phyloP scores from a whole-genome alignment of 2,797 vertebrate species.

The Enteromius radiatus region DNA sequence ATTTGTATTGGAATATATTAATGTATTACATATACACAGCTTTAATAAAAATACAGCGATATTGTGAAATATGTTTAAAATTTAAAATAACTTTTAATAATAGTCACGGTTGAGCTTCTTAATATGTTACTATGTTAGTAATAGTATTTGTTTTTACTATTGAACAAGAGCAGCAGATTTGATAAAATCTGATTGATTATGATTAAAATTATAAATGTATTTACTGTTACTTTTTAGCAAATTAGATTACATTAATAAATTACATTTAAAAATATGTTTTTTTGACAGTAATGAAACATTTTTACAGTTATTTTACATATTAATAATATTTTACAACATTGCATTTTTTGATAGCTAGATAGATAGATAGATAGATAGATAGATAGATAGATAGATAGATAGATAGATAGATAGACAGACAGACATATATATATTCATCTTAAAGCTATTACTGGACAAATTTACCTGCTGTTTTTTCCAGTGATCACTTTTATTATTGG shows the following conservation, averaged over 20 bases:
- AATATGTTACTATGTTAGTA: background rate
- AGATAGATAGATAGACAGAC: background rate
- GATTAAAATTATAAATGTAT: background rate
- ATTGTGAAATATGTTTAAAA: background rate
- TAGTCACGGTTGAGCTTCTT: background rate
- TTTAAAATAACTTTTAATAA: background rate
- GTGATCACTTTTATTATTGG: background rate
- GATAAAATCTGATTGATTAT: too few relatives aligned
- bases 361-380: too few relatives aligned
- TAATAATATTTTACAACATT: too few relatives aligned
- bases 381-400: background rate
- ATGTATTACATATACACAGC: background rate
- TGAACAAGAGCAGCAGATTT: background rate
- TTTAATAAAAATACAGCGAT: background rate
- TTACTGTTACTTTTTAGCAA: background rate
- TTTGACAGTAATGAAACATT: too few relatives aligned
- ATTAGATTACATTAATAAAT: too few relatives aligned
- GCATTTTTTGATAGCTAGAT: too few relatives aligned
- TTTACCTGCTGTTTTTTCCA: background rate
- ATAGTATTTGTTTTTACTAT: too few relatives aligned
- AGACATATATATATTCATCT: background rate
- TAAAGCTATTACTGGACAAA: background rate
- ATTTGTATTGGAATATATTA: background rate
- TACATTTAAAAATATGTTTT: too few relatives aligned
- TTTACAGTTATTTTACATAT: too few relatives aligned